Conservation (phyloP, 1,140 invertebrate genomes). For the Rhysida immarginata region DNA sequence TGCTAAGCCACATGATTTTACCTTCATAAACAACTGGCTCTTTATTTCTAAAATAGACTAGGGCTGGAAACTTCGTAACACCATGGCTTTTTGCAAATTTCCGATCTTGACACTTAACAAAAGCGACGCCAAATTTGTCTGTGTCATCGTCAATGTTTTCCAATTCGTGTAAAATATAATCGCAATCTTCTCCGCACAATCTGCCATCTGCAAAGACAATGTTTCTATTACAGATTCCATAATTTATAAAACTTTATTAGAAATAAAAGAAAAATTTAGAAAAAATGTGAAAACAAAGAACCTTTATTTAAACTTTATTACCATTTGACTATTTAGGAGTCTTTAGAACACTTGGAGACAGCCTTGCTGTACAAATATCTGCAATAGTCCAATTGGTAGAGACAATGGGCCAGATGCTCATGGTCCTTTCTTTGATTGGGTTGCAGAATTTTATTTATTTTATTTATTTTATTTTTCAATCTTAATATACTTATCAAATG, state of each 20-base stretch:
- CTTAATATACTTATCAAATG: too few species aligned
- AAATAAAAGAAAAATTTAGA: slow-evolving; percentile 6
- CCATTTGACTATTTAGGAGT: too few species aligned
- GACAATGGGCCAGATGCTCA: too few species aligned
- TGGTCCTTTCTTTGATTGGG: too few species aligned
- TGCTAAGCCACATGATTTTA: slow-evolving; percentile 23
- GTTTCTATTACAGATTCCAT: background rate
- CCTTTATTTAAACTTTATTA: background rate
- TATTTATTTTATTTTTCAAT: too few species aligned
- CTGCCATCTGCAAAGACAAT: slow-evolving; percentile 51
- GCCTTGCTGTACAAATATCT: too few species aligned
- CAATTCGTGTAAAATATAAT: slow-evolving; percentile 73
- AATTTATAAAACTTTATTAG: background rate
- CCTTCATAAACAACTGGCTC: slow-evolving; percentile 86
- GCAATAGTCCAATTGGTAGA: too few species aligned
- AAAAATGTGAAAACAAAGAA: background rate
- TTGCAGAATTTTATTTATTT: too few species aligned
- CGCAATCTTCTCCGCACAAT: slow-evolving; percentile 69
- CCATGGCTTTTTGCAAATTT: slow-evolving; percentile 85
- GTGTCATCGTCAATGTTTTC: slow-evolving; percentile 91
- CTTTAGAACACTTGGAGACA: too few species aligned
- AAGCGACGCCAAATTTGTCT: slow-evolving; percentile 80
- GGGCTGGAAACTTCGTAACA: slow-evolving; percentile 80
- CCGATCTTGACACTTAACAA: slow-evolving; percentile 92
- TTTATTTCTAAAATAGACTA: slow-evolving; percentile 85